phyloP scores from a whole-genome alignment of 2,113 vertebrate genomes.

The Mohoua ochrocephala region DNA sequence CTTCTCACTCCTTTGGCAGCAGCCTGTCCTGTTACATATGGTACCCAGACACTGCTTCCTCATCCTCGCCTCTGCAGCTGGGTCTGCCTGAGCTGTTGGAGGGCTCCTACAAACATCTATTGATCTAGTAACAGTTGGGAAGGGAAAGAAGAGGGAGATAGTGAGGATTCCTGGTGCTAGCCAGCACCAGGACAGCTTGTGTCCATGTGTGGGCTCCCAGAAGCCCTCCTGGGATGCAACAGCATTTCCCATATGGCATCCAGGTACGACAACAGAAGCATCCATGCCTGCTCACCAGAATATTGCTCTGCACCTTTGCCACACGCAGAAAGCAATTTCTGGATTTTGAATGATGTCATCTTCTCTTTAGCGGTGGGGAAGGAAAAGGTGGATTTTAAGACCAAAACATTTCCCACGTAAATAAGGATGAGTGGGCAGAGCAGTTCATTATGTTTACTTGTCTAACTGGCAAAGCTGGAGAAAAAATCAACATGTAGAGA shows the following conservation, averaged over 20 bases:
- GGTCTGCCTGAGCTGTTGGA: not conserved
- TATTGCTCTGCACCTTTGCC: not conserved
- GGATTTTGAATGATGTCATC: not conserved
- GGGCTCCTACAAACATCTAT: not conserved
- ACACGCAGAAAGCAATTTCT: not conserved
- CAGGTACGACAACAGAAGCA: not conserved
- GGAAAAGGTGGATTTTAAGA: not conserved
- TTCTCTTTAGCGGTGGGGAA: not conserved
- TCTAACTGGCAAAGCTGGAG: not conserved
- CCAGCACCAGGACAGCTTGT: not conserved
- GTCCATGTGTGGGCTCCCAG: fast-evolving
- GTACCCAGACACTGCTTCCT: not conserved
- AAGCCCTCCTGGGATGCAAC: not conserved
- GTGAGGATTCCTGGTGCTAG: not conserved
- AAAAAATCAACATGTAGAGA: not conserved
- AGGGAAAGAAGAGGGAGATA: not conserved
- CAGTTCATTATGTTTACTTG: not conserved
- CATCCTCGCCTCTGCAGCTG: not conserved
- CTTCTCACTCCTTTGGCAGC: not conserved
- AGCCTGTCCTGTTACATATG: not conserved
- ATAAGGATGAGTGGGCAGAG: not conserved
- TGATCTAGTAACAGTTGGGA: not conserved
- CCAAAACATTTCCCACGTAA: not conserved
- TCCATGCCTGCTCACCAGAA: not conserved
- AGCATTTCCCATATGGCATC: not conserved